Percentiles rank a stretch among this genome's conserved stretches.
phyloP scores from a whole-genome alignment of 2,888 invertebrate genomes.

The Drosophila hamatofila region DNA sequence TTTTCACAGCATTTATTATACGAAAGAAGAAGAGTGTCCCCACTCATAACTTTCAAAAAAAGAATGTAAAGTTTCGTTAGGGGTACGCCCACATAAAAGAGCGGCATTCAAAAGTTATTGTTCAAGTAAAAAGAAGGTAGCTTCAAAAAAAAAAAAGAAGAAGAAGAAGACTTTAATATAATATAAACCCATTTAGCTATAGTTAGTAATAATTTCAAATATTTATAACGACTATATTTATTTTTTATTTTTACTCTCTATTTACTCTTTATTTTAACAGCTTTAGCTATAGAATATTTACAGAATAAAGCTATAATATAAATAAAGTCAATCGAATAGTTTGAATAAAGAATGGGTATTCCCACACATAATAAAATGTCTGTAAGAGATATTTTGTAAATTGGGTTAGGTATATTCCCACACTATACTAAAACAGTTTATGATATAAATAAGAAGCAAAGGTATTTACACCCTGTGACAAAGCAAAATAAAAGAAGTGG shows the following conservation, averaged over 20 bases:
- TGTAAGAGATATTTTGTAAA: neutral
- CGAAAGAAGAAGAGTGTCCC: no score
- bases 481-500: neutral
- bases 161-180: no score
- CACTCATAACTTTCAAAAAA: neutral
- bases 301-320: neutral
- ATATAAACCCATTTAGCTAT: no score
- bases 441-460: neutral
- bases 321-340: neutral
- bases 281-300: neutral
- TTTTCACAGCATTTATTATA: no score
- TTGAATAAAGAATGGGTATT: neutral
- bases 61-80: neutral
- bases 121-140: no score
- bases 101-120: no score
- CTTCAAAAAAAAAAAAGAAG: no score
- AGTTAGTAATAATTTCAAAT: no score
- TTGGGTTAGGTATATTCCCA: neutral
- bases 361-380: neutral
- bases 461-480: neutral
- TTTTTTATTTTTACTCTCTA: no score
- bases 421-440: neutral
- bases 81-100: neutral
- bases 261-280: no score
- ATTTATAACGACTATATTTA: no score